A percentile compares a stretch with the other conserved stretches of the same genome.
Evolutionary conservation across 2,113 vertebrate species (phyloP).

Genomic region (Aspiorhynchus laticeps): DNA sequence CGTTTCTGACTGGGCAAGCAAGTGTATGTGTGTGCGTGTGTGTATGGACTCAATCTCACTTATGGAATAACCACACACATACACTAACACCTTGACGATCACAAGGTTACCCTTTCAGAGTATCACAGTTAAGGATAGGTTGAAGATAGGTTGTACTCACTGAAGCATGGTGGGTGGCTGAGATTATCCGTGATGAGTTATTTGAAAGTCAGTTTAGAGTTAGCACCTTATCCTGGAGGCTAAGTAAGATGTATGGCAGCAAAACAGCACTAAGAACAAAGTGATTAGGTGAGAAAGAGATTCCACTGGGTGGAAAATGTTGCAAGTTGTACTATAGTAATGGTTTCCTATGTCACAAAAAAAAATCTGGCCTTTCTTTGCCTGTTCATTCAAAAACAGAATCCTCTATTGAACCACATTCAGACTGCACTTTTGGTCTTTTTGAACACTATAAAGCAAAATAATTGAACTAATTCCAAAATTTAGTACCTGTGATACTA

Average conservation of each 20-base stretch:
- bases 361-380: neutral
- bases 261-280: neutral
- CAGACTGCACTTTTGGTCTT: neutral
- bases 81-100: conserved; percentile 11
- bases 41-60: neutral
- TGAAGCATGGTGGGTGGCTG: conserved; percentile 7
- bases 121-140: conserved; percentile 13
- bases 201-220: neutral
- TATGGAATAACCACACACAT: neutral
- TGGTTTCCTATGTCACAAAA: neutral
- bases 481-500: neutral
- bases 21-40: neutral
- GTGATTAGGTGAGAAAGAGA: neutral
- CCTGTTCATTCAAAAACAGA: neutral
- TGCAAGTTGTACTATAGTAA: neutral
- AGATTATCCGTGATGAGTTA: conserved; percentile 4
- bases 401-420: neutral
- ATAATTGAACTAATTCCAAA: neutral
- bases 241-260: neutral
- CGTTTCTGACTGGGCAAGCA: neutral
- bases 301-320: neutral
- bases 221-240: conserved; percentile 1
- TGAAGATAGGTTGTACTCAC: conserved; percentile 16
- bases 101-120: neutral
- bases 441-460: neutral